phyloP scores from a whole-genome alignment of 2,113 vertebrate genomes.

The Sylvia atricapilla region DNA sequence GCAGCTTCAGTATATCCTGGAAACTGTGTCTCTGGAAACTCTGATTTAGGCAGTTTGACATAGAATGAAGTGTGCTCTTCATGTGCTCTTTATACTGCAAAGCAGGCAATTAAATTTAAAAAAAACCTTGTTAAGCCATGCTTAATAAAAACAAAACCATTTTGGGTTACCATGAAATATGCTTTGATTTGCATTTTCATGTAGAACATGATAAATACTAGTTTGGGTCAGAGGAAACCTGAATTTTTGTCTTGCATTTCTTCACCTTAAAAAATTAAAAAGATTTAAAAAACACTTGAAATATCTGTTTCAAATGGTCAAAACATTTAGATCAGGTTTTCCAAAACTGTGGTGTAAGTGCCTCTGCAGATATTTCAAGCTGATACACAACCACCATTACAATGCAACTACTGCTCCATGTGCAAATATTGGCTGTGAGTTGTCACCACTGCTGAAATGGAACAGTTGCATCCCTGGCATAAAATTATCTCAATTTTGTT shows the following conservation, averaged over 20 bases:
- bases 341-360: neutral
- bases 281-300: neutral
- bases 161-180: neutral
- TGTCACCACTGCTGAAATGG: neutral
- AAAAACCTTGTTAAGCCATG: neutral
- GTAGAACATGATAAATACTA: neutral
- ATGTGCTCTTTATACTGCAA: neutral
- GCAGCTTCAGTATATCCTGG: neutral
- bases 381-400: neutral
- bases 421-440: accelerated
- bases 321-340: neutral
- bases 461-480: neutral
- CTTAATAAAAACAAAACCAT: neutral
- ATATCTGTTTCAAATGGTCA: neutral
- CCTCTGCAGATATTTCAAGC: neutral
- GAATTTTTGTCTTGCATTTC: neutral
- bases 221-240: neutral
- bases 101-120: neutral
- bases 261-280: neutral
- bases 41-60: neutral
- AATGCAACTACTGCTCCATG: neutral
- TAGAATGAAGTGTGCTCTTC: neutral
- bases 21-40: neutral
- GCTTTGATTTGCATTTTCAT: neutral
- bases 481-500: neutral